A percentile compares a stretch with the other conserved stretches of the same genome.
Evolutionary conservation across 92 coral and sea anemone genomes (phyloP).

Genomic region (Bergia sp.): DNA sequence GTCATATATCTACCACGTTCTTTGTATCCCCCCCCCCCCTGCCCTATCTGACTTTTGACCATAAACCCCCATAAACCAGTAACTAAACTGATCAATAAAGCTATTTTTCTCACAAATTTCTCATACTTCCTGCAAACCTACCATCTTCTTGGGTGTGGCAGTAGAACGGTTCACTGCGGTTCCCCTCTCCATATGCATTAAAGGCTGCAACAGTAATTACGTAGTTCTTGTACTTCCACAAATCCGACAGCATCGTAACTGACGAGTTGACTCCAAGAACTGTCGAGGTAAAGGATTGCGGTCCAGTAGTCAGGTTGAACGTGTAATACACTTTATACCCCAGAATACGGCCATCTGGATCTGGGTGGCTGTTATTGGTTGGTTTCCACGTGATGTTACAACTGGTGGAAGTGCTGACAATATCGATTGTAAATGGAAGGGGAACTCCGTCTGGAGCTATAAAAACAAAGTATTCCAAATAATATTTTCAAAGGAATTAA

Average conservation of each 20-base stretch:
- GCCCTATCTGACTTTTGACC: too few species aligned
- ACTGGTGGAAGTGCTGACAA: slow-evolving; percentile 27
- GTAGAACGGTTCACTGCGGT: slow-evolving; percentile 2
- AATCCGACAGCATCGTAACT: neutral
- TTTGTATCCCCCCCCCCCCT: too few species aligned
- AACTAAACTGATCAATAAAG: too few species aligned
- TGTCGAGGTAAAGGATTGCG: neutral
- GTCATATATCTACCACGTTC: too few species aligned
- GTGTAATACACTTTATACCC: slow-evolving; percentile 47
- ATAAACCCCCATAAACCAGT: too few species aligned
- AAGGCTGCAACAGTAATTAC: slow-evolving; percentile 27
- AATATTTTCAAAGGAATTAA: too few species aligned
- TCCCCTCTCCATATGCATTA: slow-evolving; percentile 33
- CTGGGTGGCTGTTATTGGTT: slow-evolving; percentile 22
- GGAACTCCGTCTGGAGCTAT: slow-evolving; percentile 40
- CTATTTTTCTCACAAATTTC: too few species aligned
- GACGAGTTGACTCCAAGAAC: slow-evolving; percentile 18
- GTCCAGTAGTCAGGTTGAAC: slow-evolving; percentile 29
- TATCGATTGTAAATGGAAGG: neutral
- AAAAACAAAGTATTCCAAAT: neutral
- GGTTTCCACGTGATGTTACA: slow-evolving; percentile 37
- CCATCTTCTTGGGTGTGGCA: slow-evolving; percentile 41
- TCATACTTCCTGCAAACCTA: neutral
- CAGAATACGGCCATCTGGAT: slow-evolving; percentile 35
- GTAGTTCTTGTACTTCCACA: slow-evolving; percentile 33